Conservation (phyloP, 2,797 vertebrate species). For the Xyrichtys novacula region DNA sequence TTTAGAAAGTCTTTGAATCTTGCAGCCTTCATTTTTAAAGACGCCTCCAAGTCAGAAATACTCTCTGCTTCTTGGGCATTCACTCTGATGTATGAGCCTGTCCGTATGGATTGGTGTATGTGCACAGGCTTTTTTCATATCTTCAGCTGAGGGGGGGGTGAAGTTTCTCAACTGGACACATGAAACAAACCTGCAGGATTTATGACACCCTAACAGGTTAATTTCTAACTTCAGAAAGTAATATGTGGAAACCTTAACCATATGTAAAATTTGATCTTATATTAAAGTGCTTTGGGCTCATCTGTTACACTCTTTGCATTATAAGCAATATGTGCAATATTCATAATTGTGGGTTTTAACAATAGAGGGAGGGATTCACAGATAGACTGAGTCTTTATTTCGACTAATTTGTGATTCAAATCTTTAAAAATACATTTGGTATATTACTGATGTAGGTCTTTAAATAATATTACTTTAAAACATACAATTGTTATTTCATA, state of each 20-base stretch:
- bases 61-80: not conserved
- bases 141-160: not conserved
- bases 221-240: not conserved
- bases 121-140: slow-evolving; percentile 1
- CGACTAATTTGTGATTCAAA: too few species aligned
- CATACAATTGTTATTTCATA: too few species aligned
- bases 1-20: slow-evolving; percentile 11
- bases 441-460: too few species aligned
- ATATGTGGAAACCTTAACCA: not conserved
- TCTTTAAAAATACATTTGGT: too few species aligned
- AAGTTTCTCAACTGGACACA: slow-evolving; percentile 3
- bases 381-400: too few species aligned
- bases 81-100: not conserved
- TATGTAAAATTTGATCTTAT: too few species aligned
- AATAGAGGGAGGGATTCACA: too few species aligned
- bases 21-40: slow-evolving; percentile 16
- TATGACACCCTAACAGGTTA: not conserved
- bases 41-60: slow-evolving; percentile 4
- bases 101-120: slow-evolving; percentile 2
- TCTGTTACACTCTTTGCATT: too few species aligned
- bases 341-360: too few species aligned
- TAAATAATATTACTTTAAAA: too few species aligned
- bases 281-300: too few species aligned
- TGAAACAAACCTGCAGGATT: not conserved
- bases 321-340: too few species aligned